Conservation (phyloP, 1,140 invertebrate genomes). For the Drosophila fuyamai region DNA sequence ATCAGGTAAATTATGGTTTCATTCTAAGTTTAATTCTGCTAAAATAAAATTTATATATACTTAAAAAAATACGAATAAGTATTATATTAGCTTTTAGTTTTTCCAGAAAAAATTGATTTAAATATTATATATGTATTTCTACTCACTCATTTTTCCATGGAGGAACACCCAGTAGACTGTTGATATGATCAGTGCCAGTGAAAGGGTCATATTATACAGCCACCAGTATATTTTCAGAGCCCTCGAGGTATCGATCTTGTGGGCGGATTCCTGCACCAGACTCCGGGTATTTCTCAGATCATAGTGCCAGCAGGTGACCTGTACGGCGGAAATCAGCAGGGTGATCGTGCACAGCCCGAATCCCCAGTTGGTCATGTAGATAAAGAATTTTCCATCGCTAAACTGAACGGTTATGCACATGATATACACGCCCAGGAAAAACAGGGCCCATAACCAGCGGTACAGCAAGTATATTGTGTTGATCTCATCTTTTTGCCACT, state of each 20-base stretch:
- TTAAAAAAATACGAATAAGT: no score
- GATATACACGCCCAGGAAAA: slow-evolving; percentile 85
- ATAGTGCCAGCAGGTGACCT: slow-evolving; percentile 77
- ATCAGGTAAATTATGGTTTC: no score
- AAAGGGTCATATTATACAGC: slow-evolving; percentile 86
- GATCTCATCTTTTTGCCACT: slow-evolving; percentile 85
- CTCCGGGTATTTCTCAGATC: slow-evolving; percentile 56
- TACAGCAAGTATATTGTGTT: slow-evolving; percentile 86
- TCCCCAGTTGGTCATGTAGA: slow-evolving; percentile 92
- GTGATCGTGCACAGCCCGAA: slow-evolving; percentile 85
- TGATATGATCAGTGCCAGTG: slow-evolving; percentile 87
- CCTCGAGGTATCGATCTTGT: slow-evolving; percentile 56
- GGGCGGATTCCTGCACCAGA: slow-evolving; percentile 59
- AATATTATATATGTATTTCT: no score
- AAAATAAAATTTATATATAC: no score
- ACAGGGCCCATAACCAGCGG: slow-evolving; percentile 86
- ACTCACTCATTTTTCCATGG: slow-evolving; percentile 85
- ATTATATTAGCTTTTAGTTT: no score
- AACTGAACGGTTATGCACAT: slow-evolving; percentile 85
- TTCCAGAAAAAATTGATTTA: no score
- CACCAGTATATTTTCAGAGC: slow-evolving; percentile 86
- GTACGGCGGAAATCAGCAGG: slow-evolving; percentile 66
- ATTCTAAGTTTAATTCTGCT: no score
- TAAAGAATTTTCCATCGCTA: slow-evolving; percentile 85
- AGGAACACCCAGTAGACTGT: slow-evolving; percentile 88